These are phyloP conservation scores for Carlito syrichta DNA, from an alignment of 2,113 vertebrate genomes.

Conservation along the genomic window DNA sequence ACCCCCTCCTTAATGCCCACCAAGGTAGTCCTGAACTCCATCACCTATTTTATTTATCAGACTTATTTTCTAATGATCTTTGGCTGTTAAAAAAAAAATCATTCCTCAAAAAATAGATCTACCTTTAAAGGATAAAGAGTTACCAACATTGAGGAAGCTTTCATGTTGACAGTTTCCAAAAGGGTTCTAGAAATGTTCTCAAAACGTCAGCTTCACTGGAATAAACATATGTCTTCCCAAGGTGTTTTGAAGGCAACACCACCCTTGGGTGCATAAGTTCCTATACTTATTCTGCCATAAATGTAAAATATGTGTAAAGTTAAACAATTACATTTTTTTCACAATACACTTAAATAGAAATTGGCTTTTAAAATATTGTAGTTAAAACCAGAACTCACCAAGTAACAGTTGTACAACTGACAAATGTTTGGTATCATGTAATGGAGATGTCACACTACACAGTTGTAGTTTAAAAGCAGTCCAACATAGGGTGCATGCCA, in stretches of 20 bases:
- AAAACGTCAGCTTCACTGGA: background rate
- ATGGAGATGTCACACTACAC: background rate
- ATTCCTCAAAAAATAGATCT: constrained; percentile 11
- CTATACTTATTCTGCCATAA: constrained; percentile 14
- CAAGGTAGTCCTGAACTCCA: background rate
- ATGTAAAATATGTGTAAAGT: constrained; percentile 37
- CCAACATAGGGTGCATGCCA: background rate
- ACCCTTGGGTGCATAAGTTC: background rate
- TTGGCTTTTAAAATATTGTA: constrained; percentile 53
- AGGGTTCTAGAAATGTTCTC: constrained; percentile 24
- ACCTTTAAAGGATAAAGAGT: constrained; percentile 23
- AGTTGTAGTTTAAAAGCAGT: constrained; percentile 24
- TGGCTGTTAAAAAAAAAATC: constrained; percentile 14
- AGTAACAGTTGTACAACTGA: background rate
- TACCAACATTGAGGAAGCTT: background rate
- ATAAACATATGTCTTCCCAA: background rate
- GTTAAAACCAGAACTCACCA: constrained; percentile 45
- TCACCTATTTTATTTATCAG: background rate
- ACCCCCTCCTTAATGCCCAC: background rate
- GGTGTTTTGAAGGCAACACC: constrained; percentile 14
- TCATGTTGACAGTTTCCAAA: constrained; percentile 20
- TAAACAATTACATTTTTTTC: background rate
- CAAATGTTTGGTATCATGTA: background rate
- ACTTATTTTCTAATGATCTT: background rate
- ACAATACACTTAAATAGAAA: constrained; percentile 40